A percentile compares a stretch with the other conserved stretches of the same genome.
These are phyloP conservation scores for Caenorhabditis plicata DNA, from an alignment of 2,888 invertebrate genomes.

Conservation along the genomic window DNA sequence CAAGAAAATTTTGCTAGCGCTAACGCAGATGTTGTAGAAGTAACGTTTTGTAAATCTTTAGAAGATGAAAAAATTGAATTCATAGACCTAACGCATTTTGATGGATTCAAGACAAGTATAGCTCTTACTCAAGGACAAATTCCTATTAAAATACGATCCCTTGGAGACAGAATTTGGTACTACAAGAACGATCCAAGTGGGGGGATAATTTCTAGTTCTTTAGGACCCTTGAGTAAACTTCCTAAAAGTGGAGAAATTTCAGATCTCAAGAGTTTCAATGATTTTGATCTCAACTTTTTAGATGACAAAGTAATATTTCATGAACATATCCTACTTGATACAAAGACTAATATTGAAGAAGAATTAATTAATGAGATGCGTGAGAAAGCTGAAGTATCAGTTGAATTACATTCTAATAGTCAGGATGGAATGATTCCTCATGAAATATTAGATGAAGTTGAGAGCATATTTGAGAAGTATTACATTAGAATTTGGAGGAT, in stretches of 20 bases:
- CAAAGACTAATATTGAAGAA: slow-evolving; percentile 31
- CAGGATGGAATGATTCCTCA: slow-evolving; percentile 40
- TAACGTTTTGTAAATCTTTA: slow-evolving; percentile 24
- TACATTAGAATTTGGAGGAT: slow-evolving; percentile 34
- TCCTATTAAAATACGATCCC: slow-evolving; percentile 22
- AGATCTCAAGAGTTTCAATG: slow-evolving; percentile 20
- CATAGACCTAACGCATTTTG: slow-evolving; percentile 36
- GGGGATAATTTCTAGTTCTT: slow-evolving; percentile 13
- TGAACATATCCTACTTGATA: slow-evolving; percentile 27
- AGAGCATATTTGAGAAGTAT: slow-evolving; percentile 21
- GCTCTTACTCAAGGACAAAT: slow-evolving; percentile 26
- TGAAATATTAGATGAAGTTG: slow-evolving; percentile 37
- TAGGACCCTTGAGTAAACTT: slow-evolving; percentile 5
- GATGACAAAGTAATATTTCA: slow-evolving; percentile 31
- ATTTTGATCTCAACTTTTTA: slow-evolving; percentile 25
- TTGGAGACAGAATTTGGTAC: slow-evolving; percentile 33
- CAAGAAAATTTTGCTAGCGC: too few relatives aligned
- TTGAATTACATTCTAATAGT: slow-evolving; percentile 29
- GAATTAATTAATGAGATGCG: slow-evolving; percentile 31
- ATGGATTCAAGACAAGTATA: slow-evolving; percentile 17
- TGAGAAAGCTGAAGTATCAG: slow-evolving; percentile 31
- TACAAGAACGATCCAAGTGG: slow-evolving; percentile 8
- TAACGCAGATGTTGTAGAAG: slow-evolving; percentile 11
- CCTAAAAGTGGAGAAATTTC: slow-evolving; percentile 16
- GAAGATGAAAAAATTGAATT: slow-evolving; percentile 24